Evolutionary conservation across 2,888 invertebrate species (phyloP), one percentile per base, ranked within the genome.

Genomic region (Pecten maximus): DNA sequence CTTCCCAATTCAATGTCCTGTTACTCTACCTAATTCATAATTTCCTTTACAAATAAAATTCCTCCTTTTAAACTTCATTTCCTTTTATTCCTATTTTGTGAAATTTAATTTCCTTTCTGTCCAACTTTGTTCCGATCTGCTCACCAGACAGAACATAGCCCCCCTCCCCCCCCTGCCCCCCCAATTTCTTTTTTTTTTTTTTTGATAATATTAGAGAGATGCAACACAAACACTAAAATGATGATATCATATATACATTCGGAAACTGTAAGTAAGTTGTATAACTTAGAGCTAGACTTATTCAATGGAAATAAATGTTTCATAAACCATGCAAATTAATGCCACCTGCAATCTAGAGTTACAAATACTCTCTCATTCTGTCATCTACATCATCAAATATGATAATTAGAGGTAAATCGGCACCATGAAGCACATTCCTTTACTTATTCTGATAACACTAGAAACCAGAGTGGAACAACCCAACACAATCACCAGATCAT

Each of bases 1-100:
- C 74, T 35, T 16, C 10, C 60, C 60, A 88, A 88, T 35, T 91
- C 91, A 88, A 88, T 90, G 89, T 93, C 92, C 87, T 93, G 89
- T 0, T 91, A 89, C 87, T 92, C 91, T 23, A 92, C 86, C 6
- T 28, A 74, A 74, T 74, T 74, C 74, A 35, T 28, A 74, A 54
- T 74, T 6, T 74, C 35, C 74, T 74, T 28, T 74, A 35, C 35
- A 74, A 74, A 74, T 74, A 35, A 74, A 74, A 28, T 74, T 6
- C 74, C 12, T 0, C 28, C 28, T 74, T 74, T 74, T 28, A 74
- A 74, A 28, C 28, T 35, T 23, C 28, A 28, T 74, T 74, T 28
- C 74, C 28, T 74, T 74, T 28, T 15, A 8, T 35, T 28, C 74
- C 35, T 4, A 23, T 74, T 74, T 74, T 19, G 28, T 1, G 8